Evolutionary conservation across 1,140 invertebrate genomes (phyloP), one percentile per base, ranked within the genome.

Genomic region (Harlomillsia oculata): DNA sequence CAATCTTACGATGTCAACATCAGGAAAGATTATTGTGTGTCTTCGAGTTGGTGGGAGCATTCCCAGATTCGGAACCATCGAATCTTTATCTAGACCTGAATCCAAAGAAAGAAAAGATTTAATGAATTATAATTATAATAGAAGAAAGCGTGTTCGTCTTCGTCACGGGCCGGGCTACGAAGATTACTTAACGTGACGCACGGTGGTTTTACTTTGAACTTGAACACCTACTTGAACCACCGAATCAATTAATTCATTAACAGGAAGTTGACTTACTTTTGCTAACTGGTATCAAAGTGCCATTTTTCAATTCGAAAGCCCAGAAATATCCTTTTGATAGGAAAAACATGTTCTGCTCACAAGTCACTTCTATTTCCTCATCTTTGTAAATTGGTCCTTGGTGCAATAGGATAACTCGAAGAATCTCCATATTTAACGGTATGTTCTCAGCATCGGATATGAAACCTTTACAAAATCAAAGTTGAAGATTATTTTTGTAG

Each of bases 351-450:
- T 52, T 52, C 0, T 28, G n/a, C 5, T 28, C 16, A 14, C 49
- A 52, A 9, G 16, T 18, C 11, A 52, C 49, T 34, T 48, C 45
- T 0, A 48, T 13, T 34, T 48, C 45, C 34, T 48, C 45, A 48
- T 48, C 34, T 6, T 21, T 20, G n/a, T 11, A 48, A n/a, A 48
- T 32, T 14, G 45, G 16, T 13, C 45, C 45, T 14, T 48, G 21
- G 45, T 48, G 28, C 14, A 18, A 18, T 48, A 21, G 18, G 0
- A 30, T 32, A 4, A 48, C 14, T 21, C 3, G 13, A 8, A 48
- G 45, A 48, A 48, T 21, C 9, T 48, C 45, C 23, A 32, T 32
- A 2, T 28, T 32, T 18, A n/a, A n/a, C n/a, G 16, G 8, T 13
- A 48, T 32, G n/a, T 32, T 48, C n/a, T 45, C 1, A 5, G 6